Evolutionary conservation across 2,888 invertebrate genomes (phyloP).

Genomic region (Epistrophe eligans): DNA sequence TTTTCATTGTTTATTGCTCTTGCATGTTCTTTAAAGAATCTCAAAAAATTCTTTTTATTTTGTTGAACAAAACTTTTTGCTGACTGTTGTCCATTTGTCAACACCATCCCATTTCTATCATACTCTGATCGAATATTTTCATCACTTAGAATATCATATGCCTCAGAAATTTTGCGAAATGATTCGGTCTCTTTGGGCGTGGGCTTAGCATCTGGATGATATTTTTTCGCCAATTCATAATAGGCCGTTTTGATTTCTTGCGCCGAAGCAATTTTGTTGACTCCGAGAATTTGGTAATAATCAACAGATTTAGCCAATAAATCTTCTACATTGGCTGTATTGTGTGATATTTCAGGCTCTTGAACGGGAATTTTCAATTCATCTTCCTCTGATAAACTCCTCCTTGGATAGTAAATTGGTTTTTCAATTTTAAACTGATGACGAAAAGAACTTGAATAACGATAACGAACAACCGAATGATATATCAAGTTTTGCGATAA

Average conservation of each 20-base stretch:
- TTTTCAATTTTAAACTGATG: conserved; percentile 79
- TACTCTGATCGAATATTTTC: conserved; percentile 90
- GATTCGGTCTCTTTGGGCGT: conserved; percentile 79
- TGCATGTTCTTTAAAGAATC: background rate
- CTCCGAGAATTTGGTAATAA: conserved; percentile 81
- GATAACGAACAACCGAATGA: conserved; percentile 6
- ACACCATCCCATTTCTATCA: conserved; percentile 80
- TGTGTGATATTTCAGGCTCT: background rate
- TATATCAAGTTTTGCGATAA: conserved; percentile 31
- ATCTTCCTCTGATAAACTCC: conserved; percentile 23
- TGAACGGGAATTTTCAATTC: background rate
- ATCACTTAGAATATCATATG: conserved; percentile 95
- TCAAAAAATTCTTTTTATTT: conserved; percentile 3
- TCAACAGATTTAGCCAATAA: conserved; percentile 65
- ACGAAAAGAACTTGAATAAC: conserved; percentile 52
- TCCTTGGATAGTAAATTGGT: conserved; percentile 79
- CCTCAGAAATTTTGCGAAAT: conserved; percentile 97
- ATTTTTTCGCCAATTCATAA: conserved; percentile 82
- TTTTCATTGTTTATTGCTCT: background rate
- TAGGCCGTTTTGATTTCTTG: conserved; percentile 82
- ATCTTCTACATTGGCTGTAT: background rate
- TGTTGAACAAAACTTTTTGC: background rate
- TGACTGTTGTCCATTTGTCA: conserved; percentile 12
- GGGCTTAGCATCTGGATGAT: conserved; percentile 81
- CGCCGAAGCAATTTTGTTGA: conserved; percentile 78